phyloP scores from a whole-genome alignment of 1,140 invertebrate genomes.

The Cheumatopsyche charites region DNA sequence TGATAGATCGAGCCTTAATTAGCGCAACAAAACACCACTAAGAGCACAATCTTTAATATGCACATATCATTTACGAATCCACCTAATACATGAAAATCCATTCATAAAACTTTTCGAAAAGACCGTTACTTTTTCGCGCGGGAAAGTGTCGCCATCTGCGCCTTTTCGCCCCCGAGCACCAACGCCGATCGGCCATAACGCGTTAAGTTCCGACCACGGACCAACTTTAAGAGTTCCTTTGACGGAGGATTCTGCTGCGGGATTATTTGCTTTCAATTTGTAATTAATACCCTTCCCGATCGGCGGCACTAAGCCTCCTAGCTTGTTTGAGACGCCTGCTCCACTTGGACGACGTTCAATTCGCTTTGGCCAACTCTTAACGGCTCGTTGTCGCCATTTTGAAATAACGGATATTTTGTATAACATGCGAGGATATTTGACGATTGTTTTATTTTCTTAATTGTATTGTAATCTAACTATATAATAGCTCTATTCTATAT shows the following conservation, averaged over 20 bases:
- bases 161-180: neutral
- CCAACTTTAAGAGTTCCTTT: constrained; percentile 32
- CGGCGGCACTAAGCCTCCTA: neutral
- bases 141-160: constrained; percentile 8
- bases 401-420: too few species aligned
- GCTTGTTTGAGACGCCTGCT: neutral
- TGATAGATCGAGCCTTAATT: too few species aligned
- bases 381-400: neutral
- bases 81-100: too few species aligned
- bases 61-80: too few species aligned
- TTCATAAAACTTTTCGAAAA: neutral
- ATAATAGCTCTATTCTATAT: too few species aligned
- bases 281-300: constrained; percentile 31
- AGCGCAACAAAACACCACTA: too few species aligned
- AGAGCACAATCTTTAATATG: too few species aligned
- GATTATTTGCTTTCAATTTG: constrained; percentile 38
- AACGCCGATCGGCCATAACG: too few species aligned
- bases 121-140: constrained; percentile 16
- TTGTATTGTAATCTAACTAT: too few species aligned
- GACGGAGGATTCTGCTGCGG: constrained; percentile 18
- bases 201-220: too few species aligned
- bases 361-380: neutral
- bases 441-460: too few species aligned
- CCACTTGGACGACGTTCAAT: constrained; percentile 10
- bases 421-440: too few species aligned